Evolutionary conservation across 1,140 invertebrate genomes (phyloP).

Genomic region (Zaprionus tsacasi): DNA sequence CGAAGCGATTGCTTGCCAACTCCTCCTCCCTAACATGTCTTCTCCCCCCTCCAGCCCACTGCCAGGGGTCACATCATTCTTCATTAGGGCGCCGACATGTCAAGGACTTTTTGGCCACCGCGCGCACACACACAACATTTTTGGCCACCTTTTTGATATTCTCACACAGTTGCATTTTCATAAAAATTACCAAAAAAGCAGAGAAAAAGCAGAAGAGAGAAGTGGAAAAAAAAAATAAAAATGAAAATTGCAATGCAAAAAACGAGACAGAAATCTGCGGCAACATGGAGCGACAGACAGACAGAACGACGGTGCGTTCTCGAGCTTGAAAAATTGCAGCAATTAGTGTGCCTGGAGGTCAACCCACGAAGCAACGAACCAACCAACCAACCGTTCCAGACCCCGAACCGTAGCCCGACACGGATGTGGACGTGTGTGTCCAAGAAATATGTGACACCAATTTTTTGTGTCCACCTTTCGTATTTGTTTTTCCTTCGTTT

Average conservation of each 20-base stretch:
- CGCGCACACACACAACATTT: conserved; percentile 13
- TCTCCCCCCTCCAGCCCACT: not conserved
- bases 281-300: conserved; percentile 6
- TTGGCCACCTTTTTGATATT: conserved; percentile 36
- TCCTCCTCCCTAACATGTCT: no score
- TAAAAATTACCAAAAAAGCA: conserved; percentile 15
- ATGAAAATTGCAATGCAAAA: conserved; percentile 22
- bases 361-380: conserved; percentile 14
- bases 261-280: conserved; percentile 10
- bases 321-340: conserved; percentile 49
- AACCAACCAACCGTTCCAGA: not conserved
- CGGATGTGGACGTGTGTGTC: conserved; percentile 16
- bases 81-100: conserved; percentile 43
- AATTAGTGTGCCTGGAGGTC: conserved; percentile 51
- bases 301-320: conserved; percentile 11
- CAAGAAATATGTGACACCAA: conserved; percentile 45
- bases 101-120: conserved; percentile 32
- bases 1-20: conserved; percentile 29
- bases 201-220: not conserved
- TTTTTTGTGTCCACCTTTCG: conserved; percentile 15
- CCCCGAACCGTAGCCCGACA: no score
- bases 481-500: not conserved
- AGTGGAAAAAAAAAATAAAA: conserved; percentile 10
- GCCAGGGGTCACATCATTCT: conserved; percentile 32
- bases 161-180: conserved; percentile 41